phyloP scores from a whole-genome alignment of 2,113 vertebrate genomes.

The Onychostoma macrolepis region DNA sequence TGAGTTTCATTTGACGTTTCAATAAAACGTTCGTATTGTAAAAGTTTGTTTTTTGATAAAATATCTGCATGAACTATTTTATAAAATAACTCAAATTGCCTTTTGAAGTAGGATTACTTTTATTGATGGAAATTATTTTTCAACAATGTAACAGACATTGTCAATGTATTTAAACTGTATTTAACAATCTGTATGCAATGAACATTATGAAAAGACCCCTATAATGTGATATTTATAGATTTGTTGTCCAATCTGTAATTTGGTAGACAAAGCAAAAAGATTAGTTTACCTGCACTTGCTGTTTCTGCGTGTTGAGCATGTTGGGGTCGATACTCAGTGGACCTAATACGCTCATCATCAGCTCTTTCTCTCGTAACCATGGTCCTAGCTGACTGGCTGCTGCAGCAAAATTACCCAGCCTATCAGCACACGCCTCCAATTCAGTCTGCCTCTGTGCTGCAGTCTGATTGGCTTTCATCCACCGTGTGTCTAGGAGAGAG shows the following conservation, averaged over 20 bases:
- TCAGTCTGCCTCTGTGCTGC: slow-evolving; percentile 87
- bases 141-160: neutral
- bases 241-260: neutral
- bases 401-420: slow-evolving; percentile 87
- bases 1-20: neutral
- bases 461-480: slow-evolving; percentile 86
- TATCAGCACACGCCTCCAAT: slow-evolving; percentile 88
- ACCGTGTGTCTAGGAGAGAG: slow-evolving; percentile 81
- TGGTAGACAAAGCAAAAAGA: neutral
- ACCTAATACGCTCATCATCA: slow-evolving; percentile 98
- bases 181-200: neutral
- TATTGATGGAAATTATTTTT: neutral
- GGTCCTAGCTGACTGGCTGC: slow-evolving; percentile 89
- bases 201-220: neutral
- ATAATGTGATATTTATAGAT: neutral
- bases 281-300: slow-evolving; percentile 91
- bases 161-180: neutral
- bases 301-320: slow-evolving; percentile 96
- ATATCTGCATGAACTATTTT: neutral
- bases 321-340: slow-evolving; percentile 97
- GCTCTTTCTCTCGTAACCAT: slow-evolving; percentile 95
- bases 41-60: neutral
- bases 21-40: neutral
- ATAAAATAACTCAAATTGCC: neutral
- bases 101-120: neutral